Conservation (phyloP, 2,113 vertebrate genomes). For the Perca flavescens region DNA sequence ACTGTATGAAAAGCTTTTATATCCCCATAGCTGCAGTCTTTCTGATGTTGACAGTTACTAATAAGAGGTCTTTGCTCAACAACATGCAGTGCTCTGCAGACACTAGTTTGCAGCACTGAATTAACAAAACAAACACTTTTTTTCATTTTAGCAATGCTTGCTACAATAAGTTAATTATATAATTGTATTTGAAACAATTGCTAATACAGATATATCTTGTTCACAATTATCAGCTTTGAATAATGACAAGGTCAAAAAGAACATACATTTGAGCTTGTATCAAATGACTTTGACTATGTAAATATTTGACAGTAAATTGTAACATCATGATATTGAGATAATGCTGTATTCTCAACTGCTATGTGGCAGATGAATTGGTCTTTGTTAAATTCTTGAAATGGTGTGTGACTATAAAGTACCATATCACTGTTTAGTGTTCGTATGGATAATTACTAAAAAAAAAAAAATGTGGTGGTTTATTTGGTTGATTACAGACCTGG, state of each 20-base stretch:
- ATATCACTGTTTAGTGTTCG: neutral
- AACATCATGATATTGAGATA: neutral
- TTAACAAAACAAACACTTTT: neutral
- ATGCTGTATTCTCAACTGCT: neutral
- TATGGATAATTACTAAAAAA: constrained; percentile 19
- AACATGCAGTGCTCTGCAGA: constrained; percentile 17
- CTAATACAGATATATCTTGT: neutral
- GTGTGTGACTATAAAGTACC: neutral
- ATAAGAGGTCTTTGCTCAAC: constrained; percentile 3
- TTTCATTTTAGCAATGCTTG: neutral
- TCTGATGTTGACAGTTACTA: constrained; percentile 10
- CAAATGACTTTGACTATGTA: neutral
- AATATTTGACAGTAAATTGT: neutral
- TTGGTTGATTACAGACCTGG: constrained; percentile 54
- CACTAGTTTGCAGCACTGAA: constrained; percentile 11
- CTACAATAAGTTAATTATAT: neutral
- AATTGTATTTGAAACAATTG: neutral
- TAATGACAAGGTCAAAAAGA: neutral
- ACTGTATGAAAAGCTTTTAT: constrained; percentile 40
- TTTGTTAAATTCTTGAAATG: constrained; percentile 20
- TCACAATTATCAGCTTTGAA: neutral
- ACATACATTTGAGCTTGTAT: neutral
- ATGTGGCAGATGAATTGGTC: neutral
- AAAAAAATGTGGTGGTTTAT: constrained; percentile 38
- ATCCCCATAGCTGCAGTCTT: constrained; percentile 10